These are phyloP conservation scores for Dallia pectoralis DNA, from an alignment of 2,797 vertebrate genomes.

Conservation along the genomic window DNA sequence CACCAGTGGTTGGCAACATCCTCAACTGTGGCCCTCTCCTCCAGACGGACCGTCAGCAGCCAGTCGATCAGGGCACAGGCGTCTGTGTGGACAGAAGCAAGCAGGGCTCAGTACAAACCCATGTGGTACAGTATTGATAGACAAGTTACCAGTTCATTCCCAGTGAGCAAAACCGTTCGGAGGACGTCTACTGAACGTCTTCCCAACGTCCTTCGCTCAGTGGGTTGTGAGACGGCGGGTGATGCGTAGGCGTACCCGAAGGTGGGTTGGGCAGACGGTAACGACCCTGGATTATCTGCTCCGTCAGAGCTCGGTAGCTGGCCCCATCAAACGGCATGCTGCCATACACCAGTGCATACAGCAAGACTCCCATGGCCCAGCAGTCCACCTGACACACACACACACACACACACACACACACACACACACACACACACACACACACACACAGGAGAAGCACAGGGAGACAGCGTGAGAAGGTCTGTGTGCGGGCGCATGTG, in stretches of 20 bases:
- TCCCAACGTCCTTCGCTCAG: neutral
- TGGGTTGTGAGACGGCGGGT: neutral
- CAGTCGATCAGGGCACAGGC: slow-evolving; percentile 83
- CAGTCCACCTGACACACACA: slow-evolving; percentile 76
- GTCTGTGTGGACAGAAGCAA: slow-evolving; percentile 61
- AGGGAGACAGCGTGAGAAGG: neutral
- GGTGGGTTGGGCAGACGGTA: slow-evolving; percentile 77
- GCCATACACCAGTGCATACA: slow-evolving; percentile 81
- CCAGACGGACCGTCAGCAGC: slow-evolving; percentile 76
- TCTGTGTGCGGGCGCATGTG: neutral
- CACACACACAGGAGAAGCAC: slow-evolving; percentile 16
- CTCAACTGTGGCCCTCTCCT: slow-evolving; percentile 80
- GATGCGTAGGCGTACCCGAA: neutral
- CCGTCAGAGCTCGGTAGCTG: slow-evolving; percentile 71
- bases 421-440: slow-evolving; percentile 4
- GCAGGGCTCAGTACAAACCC: neutral
- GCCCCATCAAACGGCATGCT: slow-evolving; percentile 83
- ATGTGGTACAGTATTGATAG: neutral
- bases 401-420: slow-evolving; percentile 13
- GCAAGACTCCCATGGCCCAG: slow-evolving; percentile 82
- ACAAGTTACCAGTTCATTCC: neutral
- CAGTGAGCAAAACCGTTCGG: too few relatives aligned
- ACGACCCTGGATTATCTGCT: slow-evolving; percentile 77
- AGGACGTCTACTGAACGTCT: too few relatives aligned
- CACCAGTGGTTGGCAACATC: slow-evolving; percentile 88